A percentile compares a stretch with the other conserved stretches of the same genome.
phyloP scores from a whole-genome alignment of 2,888 invertebrate species.

The Chrysina gloriosa region DNA sequence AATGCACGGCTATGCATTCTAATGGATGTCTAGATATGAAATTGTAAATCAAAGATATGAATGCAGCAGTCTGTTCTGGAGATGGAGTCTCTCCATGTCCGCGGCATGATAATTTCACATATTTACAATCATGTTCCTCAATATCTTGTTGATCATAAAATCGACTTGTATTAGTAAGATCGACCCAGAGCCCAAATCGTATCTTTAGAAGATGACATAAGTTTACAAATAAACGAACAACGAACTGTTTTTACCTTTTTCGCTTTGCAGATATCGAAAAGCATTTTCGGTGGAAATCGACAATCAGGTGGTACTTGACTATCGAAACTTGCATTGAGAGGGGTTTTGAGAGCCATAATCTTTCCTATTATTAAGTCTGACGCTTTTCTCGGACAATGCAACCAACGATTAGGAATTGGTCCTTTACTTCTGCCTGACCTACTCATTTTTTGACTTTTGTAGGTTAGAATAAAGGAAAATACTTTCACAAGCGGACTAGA shows the following conservation, averaged over 20 bases:
- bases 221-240: constrained; percentile 8
- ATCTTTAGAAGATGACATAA: constrained; percentile 68
- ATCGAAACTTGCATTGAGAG: constrained; percentile 85
- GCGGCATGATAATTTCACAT: constrained; percentile 88
- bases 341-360: constrained; percentile 96
- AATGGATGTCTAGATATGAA: constrained; percentile 85
- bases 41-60: constrained; percentile 82
- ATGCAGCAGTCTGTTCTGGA: constrained; percentile 83
- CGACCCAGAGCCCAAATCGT: constrained; percentile 95
- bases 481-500: not conserved
- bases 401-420: constrained; percentile 88
- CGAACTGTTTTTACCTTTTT: constrained; percentile 71
- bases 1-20: constrained; percentile 86
- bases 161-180: constrained; percentile 93
- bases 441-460: constrained; percentile 33
- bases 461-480: constrained; percentile 13
- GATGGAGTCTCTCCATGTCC: constrained; percentile 96
- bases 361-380: constrained; percentile 78
- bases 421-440: constrained; percentile 61
- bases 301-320: constrained; percentile 84
- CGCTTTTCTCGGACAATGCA: constrained; percentile 88
- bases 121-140: constrained; percentile 80
- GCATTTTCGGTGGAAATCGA: constrained; percentile 89
- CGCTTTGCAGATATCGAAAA: constrained; percentile 82
- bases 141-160: constrained; percentile 90